Conservation (phyloP, 2,797 vertebrate genomes). For the Sylvia borin region DNA sequence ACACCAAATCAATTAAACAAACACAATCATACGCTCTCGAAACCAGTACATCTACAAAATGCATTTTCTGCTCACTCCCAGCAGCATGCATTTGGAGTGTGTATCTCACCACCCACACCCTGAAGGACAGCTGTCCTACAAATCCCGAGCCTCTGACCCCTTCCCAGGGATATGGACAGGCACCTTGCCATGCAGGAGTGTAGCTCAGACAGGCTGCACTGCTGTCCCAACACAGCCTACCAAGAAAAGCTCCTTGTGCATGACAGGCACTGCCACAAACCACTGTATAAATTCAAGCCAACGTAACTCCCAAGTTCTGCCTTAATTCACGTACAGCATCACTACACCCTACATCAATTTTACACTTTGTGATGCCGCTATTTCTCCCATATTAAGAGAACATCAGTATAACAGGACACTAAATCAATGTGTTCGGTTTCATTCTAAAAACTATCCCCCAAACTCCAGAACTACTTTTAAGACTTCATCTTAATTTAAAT, state of each 20-base stretch:
- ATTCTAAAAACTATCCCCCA: neutral
- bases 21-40: neutral
- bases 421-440: neutral
- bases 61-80: neutral
- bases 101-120: neutral
- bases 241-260: neutral
- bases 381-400: neutral
- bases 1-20: neutral
- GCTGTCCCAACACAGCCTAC: neutral
- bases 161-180: neutral
- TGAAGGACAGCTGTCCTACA: neutral
- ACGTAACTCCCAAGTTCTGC: fast-evolving
- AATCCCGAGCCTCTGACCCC: neutral
- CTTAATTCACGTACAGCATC: neutral
- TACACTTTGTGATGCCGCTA: neutral
- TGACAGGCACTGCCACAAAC: neutral
- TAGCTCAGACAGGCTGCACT: neutral
- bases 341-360: neutral
- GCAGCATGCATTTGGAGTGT: neutral
- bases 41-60: neutral
- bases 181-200: fast-evolving
- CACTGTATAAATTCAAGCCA: neutral
- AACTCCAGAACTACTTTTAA: neutral
- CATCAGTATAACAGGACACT: neutral
- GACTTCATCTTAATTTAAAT: neutral